These are phyloP conservation scores for Ypsolopha sequella DNA, from an alignment of 2,888 invertebrate genomes.

Conservation along the genomic window DNA sequence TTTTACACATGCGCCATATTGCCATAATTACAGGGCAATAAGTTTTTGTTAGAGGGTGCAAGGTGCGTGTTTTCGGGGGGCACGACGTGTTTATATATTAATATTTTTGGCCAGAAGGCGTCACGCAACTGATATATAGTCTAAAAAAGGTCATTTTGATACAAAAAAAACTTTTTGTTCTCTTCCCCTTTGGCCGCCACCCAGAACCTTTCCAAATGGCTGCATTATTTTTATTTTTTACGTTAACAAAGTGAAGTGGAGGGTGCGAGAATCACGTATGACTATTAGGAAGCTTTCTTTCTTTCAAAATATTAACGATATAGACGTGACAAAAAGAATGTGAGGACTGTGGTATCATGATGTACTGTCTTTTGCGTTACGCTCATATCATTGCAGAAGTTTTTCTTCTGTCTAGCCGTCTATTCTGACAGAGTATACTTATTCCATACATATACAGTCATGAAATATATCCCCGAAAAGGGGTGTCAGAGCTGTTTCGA, in stretches of 20 bases:
- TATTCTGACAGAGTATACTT: too few relatives aligned
- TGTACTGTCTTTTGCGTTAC: too few relatives aligned
- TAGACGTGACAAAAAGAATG: background rate
- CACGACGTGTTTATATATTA: conserved; percentile 24
- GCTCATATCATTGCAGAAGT: too few relatives aligned
- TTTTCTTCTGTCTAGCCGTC: too few relatives aligned
- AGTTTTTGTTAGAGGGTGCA: conserved; percentile 19
- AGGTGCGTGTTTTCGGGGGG: conserved; percentile 20
- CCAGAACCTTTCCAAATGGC: conserved; percentile 8
- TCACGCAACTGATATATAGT: conserved; percentile 23
- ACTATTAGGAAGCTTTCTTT: background rate
- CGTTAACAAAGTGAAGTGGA: conserved; percentile 14
- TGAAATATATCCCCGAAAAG: too few relatives aligned
- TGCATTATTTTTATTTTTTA: conserved; percentile 10
- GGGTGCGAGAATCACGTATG: background rate
- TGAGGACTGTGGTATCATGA: background rate
- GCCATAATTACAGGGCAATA: conserved; percentile 22
- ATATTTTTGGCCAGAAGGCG: conserved; percentile 26
- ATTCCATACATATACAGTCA: too few relatives aligned
- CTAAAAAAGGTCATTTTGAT: conserved; percentile 22
- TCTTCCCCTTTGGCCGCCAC: conserved; percentile 9
- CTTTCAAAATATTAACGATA: background rate
- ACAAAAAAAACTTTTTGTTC: conserved; percentile 23
- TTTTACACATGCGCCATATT: conserved; percentile 19
- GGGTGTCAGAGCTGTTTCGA: too few relatives aligned